phyloP scores from a whole-genome alignment of 1,140 invertebrate genomes.

The Heliconius nattereri region DNA sequence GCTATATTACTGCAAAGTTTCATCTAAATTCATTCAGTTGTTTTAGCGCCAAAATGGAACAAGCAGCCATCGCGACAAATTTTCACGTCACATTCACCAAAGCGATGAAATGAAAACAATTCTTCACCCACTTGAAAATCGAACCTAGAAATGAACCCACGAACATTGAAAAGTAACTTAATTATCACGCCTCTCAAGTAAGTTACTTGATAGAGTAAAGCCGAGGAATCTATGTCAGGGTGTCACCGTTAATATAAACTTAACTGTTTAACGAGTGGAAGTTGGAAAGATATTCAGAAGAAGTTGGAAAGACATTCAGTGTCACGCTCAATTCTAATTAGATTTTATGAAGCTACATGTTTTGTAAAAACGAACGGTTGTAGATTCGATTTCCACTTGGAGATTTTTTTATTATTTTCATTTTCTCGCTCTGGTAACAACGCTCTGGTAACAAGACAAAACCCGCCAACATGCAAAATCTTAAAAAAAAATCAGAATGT shows the following conservation, averaged over 20 bases:
- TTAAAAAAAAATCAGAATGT: background rate
- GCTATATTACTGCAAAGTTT: too few relatives aligned
- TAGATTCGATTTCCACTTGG: too few relatives aligned
- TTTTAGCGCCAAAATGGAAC: too few relatives aligned
- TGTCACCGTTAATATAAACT: slow-evolving; percentile 3
- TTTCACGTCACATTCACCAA: too few relatives aligned
- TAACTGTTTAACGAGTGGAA: background rate
- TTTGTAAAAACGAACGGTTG: background rate
- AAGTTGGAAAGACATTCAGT: background rate
- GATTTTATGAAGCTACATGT: background rate
- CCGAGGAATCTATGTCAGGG: background rate
- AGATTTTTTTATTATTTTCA: background rate
- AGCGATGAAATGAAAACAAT: too few relatives aligned
- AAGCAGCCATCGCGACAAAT: too few relatives aligned
- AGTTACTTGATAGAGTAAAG: background rate
- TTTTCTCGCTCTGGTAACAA: background rate
- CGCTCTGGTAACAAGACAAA: background rate
- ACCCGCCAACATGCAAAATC: background rate
- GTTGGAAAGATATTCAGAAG: too few relatives aligned
- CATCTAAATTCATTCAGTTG: too few relatives aligned
- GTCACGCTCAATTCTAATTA: background rate
- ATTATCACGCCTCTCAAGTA: background rate
- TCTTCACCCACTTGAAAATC: too few relatives aligned
- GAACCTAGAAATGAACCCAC: too few relatives aligned
- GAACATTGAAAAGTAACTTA: background rate